Evolutionary conservation across 2,888 invertebrate genomes (phyloP), one percentile per base, ranked within the genome.

Genomic region (Plagodis pulveraria): DNA sequence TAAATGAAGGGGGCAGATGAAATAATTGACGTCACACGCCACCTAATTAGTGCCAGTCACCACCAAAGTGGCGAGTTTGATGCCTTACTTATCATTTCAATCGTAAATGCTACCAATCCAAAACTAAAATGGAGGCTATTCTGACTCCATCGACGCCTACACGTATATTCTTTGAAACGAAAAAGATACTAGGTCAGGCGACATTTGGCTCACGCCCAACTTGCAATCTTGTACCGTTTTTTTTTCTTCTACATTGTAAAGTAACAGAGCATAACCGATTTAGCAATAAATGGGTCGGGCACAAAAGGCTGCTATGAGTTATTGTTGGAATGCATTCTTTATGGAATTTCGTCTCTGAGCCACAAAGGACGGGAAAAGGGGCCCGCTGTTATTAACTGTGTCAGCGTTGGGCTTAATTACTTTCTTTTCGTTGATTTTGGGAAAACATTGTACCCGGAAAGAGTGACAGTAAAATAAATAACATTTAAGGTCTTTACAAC

Each of bases 121-220:
- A 44, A 44, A 44, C 8, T 32, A 6, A 46, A 46, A 8, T 9
- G 6, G 33, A 6, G 49, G 4, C 6, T 33, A 22, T 49, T 32
- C 32, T 12, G 12, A 7, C n/a, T 49, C 41, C 35, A 51, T 56
- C 38, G 43, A 32, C 46, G 47, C 52, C 40, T 34, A 44, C 35
- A 44, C 50, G 47, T n/a, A 40, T 11, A 32, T 50, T 7, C 11
- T 72, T 73, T 73, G 83, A 79, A 83, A 72, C 73, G 68, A 72
- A 70, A 81, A 83, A 84, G 78, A 82, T 86, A 87, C 79, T 82
- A 73, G 87, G 81, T 83, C 84, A 78, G 69, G 74, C 77, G 76
- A 77, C 81, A 77, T 80, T 87, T 89, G 88, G 88, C 85, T 44
- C 56, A 35, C 62, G 63, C 80, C 88, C 88, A 89, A 78, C 63